Conservation (phyloP, 2,888 invertebrate species). For the Rhagium mordax region DNA sequence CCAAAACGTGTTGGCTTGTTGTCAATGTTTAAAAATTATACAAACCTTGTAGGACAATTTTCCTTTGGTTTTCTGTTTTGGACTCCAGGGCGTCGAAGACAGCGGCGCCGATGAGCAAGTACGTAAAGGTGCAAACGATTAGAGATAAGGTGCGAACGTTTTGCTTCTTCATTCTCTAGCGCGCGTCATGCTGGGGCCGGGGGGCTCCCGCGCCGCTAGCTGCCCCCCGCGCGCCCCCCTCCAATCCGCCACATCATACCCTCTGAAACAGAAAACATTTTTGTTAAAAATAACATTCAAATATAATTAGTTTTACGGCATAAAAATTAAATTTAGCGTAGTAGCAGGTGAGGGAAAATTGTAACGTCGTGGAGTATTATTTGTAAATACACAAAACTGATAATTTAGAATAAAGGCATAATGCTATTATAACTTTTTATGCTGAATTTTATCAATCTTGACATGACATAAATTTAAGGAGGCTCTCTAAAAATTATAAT, state of each 20-base stretch:
- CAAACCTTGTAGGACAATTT: conserved; percentile 89
- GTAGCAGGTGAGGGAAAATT: too few relatives aligned
- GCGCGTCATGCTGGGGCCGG: conserved; percentile 75
- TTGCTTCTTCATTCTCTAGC: conserved; percentile 99
- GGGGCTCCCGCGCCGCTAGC: conserved; percentile 68
- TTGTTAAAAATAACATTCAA: not conserved
- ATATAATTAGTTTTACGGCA: too few relatives aligned
- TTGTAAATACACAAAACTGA: too few relatives aligned
- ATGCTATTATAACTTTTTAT: too few relatives aligned
- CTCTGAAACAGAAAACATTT: conserved; percentile 35
- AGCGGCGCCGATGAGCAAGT: conserved; percentile 98
- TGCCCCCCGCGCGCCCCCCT: conserved; percentile 66
- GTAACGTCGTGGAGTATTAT: too few relatives aligned
- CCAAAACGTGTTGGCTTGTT: too few relatives aligned
- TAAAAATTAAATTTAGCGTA: too few relatives aligned
- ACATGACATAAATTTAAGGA: too few relatives aligned
- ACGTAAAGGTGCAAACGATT: conserved; percentile 99
- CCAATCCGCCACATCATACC: conserved; percentile 63
- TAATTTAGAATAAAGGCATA: too few relatives aligned
- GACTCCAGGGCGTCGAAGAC: conserved; percentile 99
- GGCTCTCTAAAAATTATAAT: too few relatives aligned
- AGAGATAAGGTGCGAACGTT: conserved; percentile 99
- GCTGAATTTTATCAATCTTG: too few relatives aligned
- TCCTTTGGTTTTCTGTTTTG: conserved; percentile 93
- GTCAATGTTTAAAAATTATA: not conserved